A percentile compares a stretch with the other conserved stretches of the same genome.
These are phyloP conservation scores for Misgurnus anguillicaudatus DNA, from an alignment of 2,113 vertebrate genomes.

Conservation along the genomic window DNA sequence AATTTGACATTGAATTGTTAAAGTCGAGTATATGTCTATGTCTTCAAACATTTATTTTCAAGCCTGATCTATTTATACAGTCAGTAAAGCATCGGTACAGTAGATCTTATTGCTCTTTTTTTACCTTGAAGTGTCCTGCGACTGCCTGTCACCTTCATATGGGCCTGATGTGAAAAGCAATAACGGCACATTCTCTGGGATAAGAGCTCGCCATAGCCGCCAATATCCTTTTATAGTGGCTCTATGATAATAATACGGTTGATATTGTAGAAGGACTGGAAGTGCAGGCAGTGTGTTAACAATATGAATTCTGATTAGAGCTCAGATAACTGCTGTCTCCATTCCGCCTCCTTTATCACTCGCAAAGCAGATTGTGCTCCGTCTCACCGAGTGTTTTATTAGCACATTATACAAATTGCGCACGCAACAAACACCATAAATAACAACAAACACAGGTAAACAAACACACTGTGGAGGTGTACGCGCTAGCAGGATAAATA, in stretches of 20 bases:
- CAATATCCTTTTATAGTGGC: slow-evolving; percentile 58
- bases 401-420: slow-evolving; percentile 57
- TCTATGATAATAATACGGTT: slow-evolving; percentile 54
- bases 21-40: background rate
- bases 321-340: slow-evolving; percentile 58
- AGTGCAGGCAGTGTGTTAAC: slow-evolving; percentile 54
- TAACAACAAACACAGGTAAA: slow-evolving; percentile 48
- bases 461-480: slow-evolving; percentile 31
- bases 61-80: slow-evolving; percentile 3
- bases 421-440: slow-evolving; percentile 46
- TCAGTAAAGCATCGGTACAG: slow-evolving; percentile 1
- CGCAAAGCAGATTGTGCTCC: slow-evolving; percentile 42
- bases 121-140: slow-evolving; percentile 39
- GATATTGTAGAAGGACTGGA: slow-evolving; percentile 55
- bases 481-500: slow-evolving; percentile 40
- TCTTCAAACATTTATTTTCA: slow-evolving; percentile 13
- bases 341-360: slow-evolving; percentile 47
- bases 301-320: slow-evolving; percentile 62
- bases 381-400: slow-evolving; percentile 51
- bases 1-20: no score
- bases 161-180: slow-evolving; percentile 54
- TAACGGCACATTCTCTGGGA: slow-evolving; percentile 52
- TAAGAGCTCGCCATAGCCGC: slow-evolving; percentile 43
- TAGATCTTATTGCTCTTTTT: slow-evolving; percentile 29
- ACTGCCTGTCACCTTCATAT: slow-evolving; percentile 42